phyloP scores from a whole-genome alignment of 1,140 invertebrate species.

The Potamilus streckersoni region DNA sequence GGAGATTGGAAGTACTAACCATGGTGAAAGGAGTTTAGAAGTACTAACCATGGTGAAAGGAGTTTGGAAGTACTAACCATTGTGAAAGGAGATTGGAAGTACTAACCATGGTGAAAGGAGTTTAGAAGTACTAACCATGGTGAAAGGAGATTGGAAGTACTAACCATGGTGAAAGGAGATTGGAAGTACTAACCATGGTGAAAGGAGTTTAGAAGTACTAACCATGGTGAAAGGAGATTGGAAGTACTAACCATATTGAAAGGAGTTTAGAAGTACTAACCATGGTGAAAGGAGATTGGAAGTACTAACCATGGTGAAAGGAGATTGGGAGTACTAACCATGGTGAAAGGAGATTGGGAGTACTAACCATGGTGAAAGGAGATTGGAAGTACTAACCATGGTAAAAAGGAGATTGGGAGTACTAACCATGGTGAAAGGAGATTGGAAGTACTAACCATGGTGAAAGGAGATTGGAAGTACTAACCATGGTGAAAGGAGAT shows the following conservation, averaged over 20 bases:
- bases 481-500: background rate
- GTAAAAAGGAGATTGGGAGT: too few species aligned
- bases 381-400: slow-evolving; percentile 71
- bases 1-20: slow-evolving; percentile 62
- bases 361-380: background rate
- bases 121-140: slow-evolving; percentile 71
- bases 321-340: slow-evolving; percentile 70
- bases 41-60: slow-evolving; percentile 80
- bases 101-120: too few species aligned
- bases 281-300: slow-evolving; percentile 80
- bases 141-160: slow-evolving; percentile 74
- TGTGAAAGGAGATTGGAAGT: slow-evolving; percentile 79
- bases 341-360: too few species aligned
- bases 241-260: too few species aligned
- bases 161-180: slow-evolving; percentile 79
- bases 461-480: too few species aligned
- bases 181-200: too few species aligned
- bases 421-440: background rate
- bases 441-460: slow-evolving; percentile 71
- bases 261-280: slow-evolving; percentile 68
- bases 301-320: background rate
- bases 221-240: slow-evolving; percentile 80
- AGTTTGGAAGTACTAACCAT: slow-evolving; percentile 72
- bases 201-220: slow-evolving; percentile 50
- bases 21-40: slow-evolving; percentile 77